Conservation (phyloP, 1,140 invertebrate species). For the Bradysia coprophila region DNA sequence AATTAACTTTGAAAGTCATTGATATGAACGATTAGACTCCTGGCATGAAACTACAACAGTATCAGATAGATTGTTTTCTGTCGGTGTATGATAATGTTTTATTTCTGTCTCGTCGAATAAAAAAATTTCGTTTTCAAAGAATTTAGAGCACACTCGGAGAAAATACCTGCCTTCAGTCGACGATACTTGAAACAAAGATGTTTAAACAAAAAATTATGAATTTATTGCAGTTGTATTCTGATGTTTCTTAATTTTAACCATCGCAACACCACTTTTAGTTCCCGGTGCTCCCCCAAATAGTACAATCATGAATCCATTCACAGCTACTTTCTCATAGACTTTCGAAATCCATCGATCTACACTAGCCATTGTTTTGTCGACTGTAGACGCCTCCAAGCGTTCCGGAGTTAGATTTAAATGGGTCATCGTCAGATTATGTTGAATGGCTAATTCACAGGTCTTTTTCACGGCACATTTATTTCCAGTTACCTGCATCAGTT, state of each 20-base stretch:
- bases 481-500: constrained; percentile 34
- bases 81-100: too few relatives aligned
- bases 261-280: constrained; percentile 18
- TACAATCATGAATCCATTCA: constrained; percentile 32
- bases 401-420: constrained; percentile 30
- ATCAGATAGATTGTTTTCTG: too few relatives aligned
- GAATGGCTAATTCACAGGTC: constrained; percentile 27
- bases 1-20: too few relatives aligned
- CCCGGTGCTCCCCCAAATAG: constrained; percentile 31
- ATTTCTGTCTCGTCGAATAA: too few relatives aligned
- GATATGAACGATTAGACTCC: too few relatives aligned
- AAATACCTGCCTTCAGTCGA: too few relatives aligned
- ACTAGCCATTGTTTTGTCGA: constrained; percentile 25
- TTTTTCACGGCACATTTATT: constrained; percentile 32
- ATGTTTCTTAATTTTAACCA: constrained; percentile 16
- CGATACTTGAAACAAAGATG: too few relatives aligned
- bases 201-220: too few relatives aligned
- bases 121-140: too few relatives aligned
- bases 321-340: constrained; percentile 32
- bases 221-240: too few relatives aligned
- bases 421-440: constrained; percentile 34
- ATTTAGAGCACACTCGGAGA: too few relatives aligned
- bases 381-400: constrained; percentile 20
- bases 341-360: constrained; percentile 41
- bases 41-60: too few relatives aligned